Conservation (phyloP, 53 echinoderm and acorn worm genomes). For the Echinarachnius parma region DNA sequence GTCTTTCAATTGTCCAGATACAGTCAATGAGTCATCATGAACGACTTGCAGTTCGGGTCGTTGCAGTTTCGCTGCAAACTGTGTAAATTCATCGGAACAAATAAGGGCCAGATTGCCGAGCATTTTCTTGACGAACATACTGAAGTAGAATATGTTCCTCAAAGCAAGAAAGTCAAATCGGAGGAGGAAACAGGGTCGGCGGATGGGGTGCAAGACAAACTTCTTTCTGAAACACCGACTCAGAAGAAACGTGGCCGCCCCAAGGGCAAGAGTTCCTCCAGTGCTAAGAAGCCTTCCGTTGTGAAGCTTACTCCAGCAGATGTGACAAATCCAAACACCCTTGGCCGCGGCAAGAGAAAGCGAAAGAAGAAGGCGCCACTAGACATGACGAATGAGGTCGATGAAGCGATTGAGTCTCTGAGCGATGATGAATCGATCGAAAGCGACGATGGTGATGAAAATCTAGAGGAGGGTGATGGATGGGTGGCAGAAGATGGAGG, state of each 20-base stretch:
- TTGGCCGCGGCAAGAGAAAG: slow-evolving; percentile 31
- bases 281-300: not conserved
- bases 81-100: slow-evolving; percentile 64
- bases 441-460: slow-evolving; percentile 23
- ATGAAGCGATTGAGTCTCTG: slow-evolving; percentile 10
- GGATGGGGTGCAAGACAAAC: not conserved
- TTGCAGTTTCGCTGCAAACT: slow-evolving; percentile 83
- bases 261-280: not conserved
- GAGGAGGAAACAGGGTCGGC: not conserved
- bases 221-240: not conserved
- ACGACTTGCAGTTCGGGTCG: slow-evolving; percentile 21
- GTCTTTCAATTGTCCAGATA: too few species aligned
- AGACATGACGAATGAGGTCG: not conserved
- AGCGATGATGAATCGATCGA: slow-evolving; percentile 29
- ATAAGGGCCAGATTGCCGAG: slow-evolving; percentile 77
- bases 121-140: slow-evolving; percentile 82
- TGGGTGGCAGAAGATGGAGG: slow-evolving; percentile 4
- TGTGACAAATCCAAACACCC: not conserved
- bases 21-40: too few species aligned
- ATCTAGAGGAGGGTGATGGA: slow-evolving; percentile 3
- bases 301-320: not conserved
- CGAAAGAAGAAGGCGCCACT: slow-evolving; percentile 16
- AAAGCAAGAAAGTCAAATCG: not conserved
- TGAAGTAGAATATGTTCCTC: slow-evolving; percentile 60
- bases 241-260: slow-evolving; percentile 37